Conservation (phyloP, 2,113 vertebrate species). For the Ahaetulla prasina region DNA sequence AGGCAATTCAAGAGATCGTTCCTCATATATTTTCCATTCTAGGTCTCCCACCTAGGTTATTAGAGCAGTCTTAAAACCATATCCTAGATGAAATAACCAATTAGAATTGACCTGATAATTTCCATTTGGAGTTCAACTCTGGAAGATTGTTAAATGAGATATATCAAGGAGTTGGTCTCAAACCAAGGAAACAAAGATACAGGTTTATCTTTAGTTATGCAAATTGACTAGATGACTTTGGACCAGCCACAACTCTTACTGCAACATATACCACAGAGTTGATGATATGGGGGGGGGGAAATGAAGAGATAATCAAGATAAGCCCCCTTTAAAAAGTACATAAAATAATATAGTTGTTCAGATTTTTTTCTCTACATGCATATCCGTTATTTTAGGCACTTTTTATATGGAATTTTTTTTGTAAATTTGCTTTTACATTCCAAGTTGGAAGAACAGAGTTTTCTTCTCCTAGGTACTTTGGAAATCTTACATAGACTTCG, state of each 20-base stretch:
- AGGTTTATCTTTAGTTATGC: not conserved
- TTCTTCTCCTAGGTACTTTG: conserved; percentile 82
- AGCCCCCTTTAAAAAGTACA: not conserved
- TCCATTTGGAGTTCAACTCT: not conserved
- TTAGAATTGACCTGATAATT: not conserved
- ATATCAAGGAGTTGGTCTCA: not conserved
- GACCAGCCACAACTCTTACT: not conserved
- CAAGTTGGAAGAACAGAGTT: not conserved
- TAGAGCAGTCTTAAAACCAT: not conserved
- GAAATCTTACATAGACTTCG: conserved; percentile 98
- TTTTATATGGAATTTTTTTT: not conserved
- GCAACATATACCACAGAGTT: not conserved
- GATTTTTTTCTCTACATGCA: not conserved
- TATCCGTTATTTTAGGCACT: not conserved
- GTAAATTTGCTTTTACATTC: not conserved
- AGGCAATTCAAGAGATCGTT: not conserved
- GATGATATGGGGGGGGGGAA: not conserved
- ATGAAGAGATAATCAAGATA: not conserved
- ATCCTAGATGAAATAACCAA: not conserved
- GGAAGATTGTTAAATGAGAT: not conserved
- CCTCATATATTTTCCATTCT: not conserved
- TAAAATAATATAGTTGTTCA: not conserved
- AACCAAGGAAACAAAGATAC: not conserved
- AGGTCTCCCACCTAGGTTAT: not conserved
- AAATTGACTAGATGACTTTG: not conserved